Conservation (phyloP, 2,797 vertebrate genomes). For the Epinephelus awoara region DNA sequence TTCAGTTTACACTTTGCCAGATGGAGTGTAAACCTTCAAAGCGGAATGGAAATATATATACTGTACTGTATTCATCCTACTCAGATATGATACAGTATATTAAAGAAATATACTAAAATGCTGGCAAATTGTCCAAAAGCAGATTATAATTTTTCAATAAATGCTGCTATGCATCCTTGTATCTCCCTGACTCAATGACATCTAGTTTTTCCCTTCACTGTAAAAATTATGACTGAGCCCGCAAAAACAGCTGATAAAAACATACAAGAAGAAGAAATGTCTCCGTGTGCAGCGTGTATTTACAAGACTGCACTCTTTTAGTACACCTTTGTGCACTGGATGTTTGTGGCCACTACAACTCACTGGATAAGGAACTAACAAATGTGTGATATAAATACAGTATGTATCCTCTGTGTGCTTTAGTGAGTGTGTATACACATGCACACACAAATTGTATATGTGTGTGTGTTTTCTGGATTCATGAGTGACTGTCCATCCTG, state of each 20-base stretch:
- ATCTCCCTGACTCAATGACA: neutral
- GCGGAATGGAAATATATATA: constrained; percentile 25
- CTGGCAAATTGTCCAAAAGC: neutral
- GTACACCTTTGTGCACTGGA: constrained; percentile 17
- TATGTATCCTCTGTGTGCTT: constrained; percentile 8
- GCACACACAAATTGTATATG: constrained; percentile 20
- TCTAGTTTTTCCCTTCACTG: neutral
- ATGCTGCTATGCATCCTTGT: neutral
- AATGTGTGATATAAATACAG: constrained; percentile 15
- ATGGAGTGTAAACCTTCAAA: constrained; percentile 47
- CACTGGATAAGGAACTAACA: constrained; percentile 18
- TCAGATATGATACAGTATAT: neutral
- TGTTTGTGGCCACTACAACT: constrained; percentile 19
- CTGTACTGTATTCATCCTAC: neutral
- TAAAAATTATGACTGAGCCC: neutral
- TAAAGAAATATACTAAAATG: neutral
- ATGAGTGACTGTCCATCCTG: constrained; percentile 68
- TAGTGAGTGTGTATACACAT: neutral
- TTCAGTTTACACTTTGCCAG: constrained; percentile 58
- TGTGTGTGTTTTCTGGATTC: constrained; percentile 50
- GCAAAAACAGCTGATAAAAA: neutral
- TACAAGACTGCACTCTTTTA: neutral
- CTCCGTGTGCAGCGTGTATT: neutral
- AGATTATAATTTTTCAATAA: neutral
- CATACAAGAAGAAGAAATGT: neutral